Percentiles rank a stretch among this genome's conserved stretches.
Conservation (phyloP, 2,113 vertebrate genomes). For the Brachionichthys hirsutus region DNA sequence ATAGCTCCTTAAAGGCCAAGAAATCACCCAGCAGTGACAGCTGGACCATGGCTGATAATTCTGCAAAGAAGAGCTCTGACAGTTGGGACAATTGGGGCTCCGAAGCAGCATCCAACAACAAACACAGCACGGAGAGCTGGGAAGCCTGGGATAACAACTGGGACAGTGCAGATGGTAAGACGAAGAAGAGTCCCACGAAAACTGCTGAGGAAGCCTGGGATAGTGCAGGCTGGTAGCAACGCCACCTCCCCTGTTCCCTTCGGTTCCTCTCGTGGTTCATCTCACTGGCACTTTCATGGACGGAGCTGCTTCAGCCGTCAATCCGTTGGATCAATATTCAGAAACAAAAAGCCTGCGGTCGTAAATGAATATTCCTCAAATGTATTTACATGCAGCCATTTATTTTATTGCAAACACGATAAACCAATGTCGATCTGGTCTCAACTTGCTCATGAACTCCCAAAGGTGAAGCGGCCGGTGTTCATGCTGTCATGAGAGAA, state of each 20-base stretch:
- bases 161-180: constrained; percentile 84
- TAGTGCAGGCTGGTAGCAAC: constrained; percentile 88
- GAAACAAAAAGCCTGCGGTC: constrained; percentile 30
- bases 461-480: constrained; percentile 22
- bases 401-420: constrained; percentile 33
- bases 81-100: constrained; percentile 96
- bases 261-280: constrained; percentile 35
- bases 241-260: constrained; percentile 22
- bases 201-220: constrained; percentile 85
- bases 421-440: constrained; percentile 33
- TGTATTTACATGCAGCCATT: constrained; percentile 11
- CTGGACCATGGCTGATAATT: constrained; percentile 91
- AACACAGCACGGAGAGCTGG: constrained; percentile 90
- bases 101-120: constrained; percentile 84
- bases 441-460: constrained; percentile 9
- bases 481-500: constrained; percentile 5
- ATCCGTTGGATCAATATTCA: constrained; percentile 42
- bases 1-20: constrained; percentile 76
- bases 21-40: constrained; percentile 91
- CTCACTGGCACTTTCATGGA: constrained; percentile 56
- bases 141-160: constrained; percentile 93
- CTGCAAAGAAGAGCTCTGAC: constrained; percentile 90
- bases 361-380: constrained; percentile 16
- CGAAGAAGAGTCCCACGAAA: constrained; percentile 78
- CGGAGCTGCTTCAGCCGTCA: constrained; percentile 21